Evolutionary conservation across 2,113 vertebrate genomes (phyloP), one percentile per base, ranked within the genome.

Genomic region (Copsychus sechellarum): DNA sequence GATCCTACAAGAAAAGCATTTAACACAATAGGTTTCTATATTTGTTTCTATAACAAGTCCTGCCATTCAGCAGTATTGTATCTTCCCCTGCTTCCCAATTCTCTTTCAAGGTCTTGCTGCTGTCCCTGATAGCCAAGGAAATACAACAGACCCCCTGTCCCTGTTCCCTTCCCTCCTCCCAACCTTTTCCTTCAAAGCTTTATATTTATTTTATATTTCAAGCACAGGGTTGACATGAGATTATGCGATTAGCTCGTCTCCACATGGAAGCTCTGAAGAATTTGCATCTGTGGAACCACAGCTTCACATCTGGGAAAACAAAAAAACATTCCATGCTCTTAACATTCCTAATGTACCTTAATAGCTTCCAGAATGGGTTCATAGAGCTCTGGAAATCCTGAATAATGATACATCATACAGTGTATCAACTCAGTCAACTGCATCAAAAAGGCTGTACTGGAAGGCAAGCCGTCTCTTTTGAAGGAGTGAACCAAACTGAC

Each of bases 341-440:
- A 48, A 25, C 15, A 71, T 60, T 93, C 15, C 45, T 48, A 60
- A 65, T 28, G 38, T 98, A 99, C 99, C 98, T 99, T 99, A 93
- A 99, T 93, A 90, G 98, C 98, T 93, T 99, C 99, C 76, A 99
- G 86, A 97, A 99, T 98, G 95, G 98, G 98, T 92, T 99, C 99
- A 24, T 99, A 99, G 92, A 99, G 99, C 95, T 99, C 99, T 81
- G 99, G 99, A 96, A 99, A 99, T 86, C 99, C 99, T 48, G 99
- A 99, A 93, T 99, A 99, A 97, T 99, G 99, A 96, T 99, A 99
- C 98, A 99, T 99, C 99, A 99, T 99, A 97, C 99, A 99, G 96
- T 99, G 99, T 72, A 99, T 97, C 87, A 99, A 88, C 94, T 99
- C 99, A 23, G 98, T 98, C 85, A 99, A 97, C 91, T 99, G 99